Evolutionary conservation across 1,140 invertebrate genomes (phyloP).

Genomic region (Elysia chlorotica): DNA sequence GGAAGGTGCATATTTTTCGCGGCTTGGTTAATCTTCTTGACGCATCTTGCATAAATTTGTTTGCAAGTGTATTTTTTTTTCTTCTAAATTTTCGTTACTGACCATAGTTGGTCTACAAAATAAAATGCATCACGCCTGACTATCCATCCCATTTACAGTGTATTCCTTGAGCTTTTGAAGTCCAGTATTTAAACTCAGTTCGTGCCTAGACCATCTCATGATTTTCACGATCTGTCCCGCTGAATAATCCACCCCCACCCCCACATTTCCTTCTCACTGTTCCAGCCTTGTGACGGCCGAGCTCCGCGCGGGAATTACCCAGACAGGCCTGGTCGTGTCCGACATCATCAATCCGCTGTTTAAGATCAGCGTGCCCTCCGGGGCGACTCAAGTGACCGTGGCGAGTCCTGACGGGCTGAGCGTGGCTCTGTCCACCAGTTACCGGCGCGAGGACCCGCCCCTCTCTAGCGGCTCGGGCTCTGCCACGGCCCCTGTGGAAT

Average conservation of each 20-base stretch:
- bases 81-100: too few relatives aligned
- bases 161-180: background rate
- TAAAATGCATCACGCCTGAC: too few relatives aligned
- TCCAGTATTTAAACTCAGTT: background rate
- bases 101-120: too few relatives aligned
- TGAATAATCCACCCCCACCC: background rate
- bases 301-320: background rate
- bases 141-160: background rate
- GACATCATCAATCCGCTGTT: background rate
- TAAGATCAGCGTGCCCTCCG: background rate
- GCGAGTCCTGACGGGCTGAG: background rate
- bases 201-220: background rate
- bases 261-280: background rate
- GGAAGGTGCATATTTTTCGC: too few relatives aligned
- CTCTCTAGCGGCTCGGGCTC: background rate
- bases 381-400: background rate
- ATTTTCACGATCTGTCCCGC: background rate
- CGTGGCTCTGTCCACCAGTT: background rate
- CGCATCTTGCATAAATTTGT: too few relatives aligned
- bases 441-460: background rate
- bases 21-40: too few relatives aligned
- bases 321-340: conserved; percentile 1
- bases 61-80: too few relatives aligned
- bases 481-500: background rate
- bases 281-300: background rate